Evolutionary conservation across 2,113 vertebrate genomes (phyloP).

Genomic region (Reinhardtius hippoglossoides): DNA sequence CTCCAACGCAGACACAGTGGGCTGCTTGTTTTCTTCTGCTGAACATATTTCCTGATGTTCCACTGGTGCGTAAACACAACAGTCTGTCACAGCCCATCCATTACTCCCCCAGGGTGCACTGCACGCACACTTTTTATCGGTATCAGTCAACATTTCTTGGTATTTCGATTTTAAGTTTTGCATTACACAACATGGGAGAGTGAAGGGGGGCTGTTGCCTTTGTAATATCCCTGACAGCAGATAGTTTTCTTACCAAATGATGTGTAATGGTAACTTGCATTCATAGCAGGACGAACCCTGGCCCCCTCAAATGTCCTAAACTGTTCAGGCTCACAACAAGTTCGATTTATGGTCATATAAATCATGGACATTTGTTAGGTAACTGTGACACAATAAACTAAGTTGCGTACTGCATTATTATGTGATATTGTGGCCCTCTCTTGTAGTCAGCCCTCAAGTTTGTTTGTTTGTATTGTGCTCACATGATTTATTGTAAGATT

Average conservation of each 20-base stretch:
- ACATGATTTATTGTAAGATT: no score
- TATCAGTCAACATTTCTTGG: slow-evolving; percentile 1
- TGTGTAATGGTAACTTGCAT: not conserved
- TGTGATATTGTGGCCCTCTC: no score
- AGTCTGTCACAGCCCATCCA: not conserved
- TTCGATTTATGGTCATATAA: no score
- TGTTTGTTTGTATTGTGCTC: no score
- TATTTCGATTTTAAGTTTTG: not conserved
- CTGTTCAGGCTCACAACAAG: no score
- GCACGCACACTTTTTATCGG: not conserved
- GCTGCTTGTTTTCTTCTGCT: slow-evolving; percentile 39
- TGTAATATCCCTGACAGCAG: not conserved
- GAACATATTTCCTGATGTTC: slow-evolving; percentile 44
- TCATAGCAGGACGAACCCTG: not conserved
- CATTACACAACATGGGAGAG: not conserved
- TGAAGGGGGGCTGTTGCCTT: not conserved
- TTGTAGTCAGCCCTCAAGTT: no score
- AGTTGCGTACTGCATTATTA: no score
- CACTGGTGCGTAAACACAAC: slow-evolving; percentile 39
- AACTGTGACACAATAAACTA: no score
- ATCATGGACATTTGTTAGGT: no score
- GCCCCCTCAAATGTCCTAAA: no score
- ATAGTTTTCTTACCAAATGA: not conserved
- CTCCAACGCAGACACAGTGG: slow-evolving; percentile 29
- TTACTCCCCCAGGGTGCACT: slow-evolving; percentile 13